Base-by-base conservation (phyloP, 2,113 vertebrate genomes). In the Pollachius pollachius region DNA sequence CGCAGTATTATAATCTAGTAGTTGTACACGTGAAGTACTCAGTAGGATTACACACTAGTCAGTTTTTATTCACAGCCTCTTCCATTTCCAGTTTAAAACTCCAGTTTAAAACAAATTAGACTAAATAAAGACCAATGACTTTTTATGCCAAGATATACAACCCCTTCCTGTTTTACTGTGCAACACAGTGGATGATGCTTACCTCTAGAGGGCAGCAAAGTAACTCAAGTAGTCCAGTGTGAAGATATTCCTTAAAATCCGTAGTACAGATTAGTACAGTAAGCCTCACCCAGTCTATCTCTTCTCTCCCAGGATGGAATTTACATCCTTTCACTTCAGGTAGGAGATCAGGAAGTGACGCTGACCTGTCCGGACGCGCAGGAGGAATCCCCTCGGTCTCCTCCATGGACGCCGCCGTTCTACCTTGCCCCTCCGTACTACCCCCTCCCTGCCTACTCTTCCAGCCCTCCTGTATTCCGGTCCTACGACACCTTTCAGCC, bases 401-500 rank as follows among this genome's bases (percentile, higher is more conserved):
- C 72, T 34, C 71, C n/a, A 0, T 85, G 79, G 81, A 69, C 25
- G 16, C 78, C 79, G 27, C 87, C 86, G 25, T 84, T 86, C 58
- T 87, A 82, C 79, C 76, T 88, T 64, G 86, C 89, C 16, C 89
- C 86, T 0, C 87, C 66, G 12, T 71, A 73, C 72, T 84, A 89
- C 21, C 88, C 87, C 5, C 83, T 85, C 15, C 88, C 88, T 1
- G 81, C 79, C 6, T 52, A 71, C 52, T 23, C 16, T 1, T 57
- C 5, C 37, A 65, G 4, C 13, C 13, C 18, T 61, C 21, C 9
- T 1, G 9, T 4, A 25, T 8, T 23, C 17, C n/a, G 64, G 16
- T 15, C 12, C n/a, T 57, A 11, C 0, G 5, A 23, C 8, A 56
- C 13, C 0, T 5, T 18, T 16, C 17, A 37, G 15, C 63, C 41